Conservation (phyloP, 2,113 vertebrate genomes). For the Oryzias javanicus region DNA sequence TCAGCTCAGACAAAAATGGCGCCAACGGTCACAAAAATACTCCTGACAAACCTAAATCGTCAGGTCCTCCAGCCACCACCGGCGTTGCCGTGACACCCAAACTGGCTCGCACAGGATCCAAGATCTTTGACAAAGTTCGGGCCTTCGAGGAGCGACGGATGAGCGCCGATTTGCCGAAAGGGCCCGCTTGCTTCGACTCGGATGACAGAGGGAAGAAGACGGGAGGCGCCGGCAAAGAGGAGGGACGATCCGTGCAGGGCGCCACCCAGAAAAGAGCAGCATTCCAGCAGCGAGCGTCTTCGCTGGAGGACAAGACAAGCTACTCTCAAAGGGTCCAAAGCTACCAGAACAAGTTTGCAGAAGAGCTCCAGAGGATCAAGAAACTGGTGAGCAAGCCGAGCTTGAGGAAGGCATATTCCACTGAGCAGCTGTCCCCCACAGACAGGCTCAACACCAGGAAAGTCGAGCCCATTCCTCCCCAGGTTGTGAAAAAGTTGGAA, state of each 20-base stretch:
- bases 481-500: conserved; percentile 67
- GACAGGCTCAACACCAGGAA: conserved; percentile 45
- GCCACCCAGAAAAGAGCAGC: conserved; percentile 75
- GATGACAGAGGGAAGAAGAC: conserved; percentile 55
- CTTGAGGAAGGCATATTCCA: conserved; percentile 73
- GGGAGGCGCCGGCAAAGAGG: conserved; percentile 47
- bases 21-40: conserved; percentile 21
- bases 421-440: conserved; percentile 73
- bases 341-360: conserved; percentile 87
- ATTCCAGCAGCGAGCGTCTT: conserved; percentile 89
- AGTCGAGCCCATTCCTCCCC: conserved; percentile 59
- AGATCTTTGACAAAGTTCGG: conserved; percentile 86
- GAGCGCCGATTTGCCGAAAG: conserved; percentile 77
- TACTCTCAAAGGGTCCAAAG: conserved; percentile 79
- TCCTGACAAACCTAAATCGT: conserved; percentile 20
- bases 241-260: conserved; percentile 44
- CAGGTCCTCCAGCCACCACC: conserved; percentile 17
- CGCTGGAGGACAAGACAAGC: conserved; percentile 85
- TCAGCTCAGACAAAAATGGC: conserved; percentile 35
- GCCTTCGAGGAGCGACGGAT: conserved; percentile 85
- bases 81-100: conserved; percentile 74
- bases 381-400: conserved; percentile 75
- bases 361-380: conserved; percentile 91
- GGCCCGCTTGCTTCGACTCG: conserved; percentile 77
- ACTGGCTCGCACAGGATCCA: conserved; percentile 80